Conservation (phyloP, 2,888 invertebrate genomes). For the Troilus luridus region DNA sequence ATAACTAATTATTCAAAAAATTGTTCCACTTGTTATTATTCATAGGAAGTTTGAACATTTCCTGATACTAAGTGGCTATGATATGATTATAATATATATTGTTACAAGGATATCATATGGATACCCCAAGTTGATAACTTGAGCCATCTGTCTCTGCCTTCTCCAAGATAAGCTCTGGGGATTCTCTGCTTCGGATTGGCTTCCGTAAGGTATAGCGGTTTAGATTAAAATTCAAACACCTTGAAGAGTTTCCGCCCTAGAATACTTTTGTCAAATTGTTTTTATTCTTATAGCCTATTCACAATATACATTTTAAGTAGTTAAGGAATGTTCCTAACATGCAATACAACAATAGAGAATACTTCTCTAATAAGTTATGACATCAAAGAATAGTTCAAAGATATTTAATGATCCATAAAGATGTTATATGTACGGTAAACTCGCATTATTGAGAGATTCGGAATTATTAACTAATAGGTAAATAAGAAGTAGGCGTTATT, state of each 20-base stretch:
- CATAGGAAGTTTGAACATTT: neutral
- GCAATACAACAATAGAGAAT: no score
- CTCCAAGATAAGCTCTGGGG: neutral
- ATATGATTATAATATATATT: constrained; percentile 2
- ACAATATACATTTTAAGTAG: no score
- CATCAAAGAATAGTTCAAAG: no score
- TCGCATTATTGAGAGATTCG: no score
- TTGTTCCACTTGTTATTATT: neutral
- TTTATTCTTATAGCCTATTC: no score
- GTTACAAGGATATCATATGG: neutral
- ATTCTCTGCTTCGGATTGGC: neutral
- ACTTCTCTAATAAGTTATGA: no score
- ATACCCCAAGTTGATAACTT: neutral
- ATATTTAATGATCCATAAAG: no score
- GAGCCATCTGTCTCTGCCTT: neutral
- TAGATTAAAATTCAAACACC: neutral
- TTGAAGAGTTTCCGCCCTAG: neutral
- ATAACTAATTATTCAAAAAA: neutral
- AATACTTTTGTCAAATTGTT: no score
- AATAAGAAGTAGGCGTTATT: no score
- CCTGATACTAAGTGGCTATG: neutral
- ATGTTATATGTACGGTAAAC: no score
- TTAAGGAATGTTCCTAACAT: no score
- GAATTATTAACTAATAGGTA: no score
- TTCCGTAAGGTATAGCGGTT: neutral